Percentiles rank a stretch among this genome's conserved stretches.
Conservation (phyloP, 2,113 vertebrate species). For the Hyaena hyaena region DNA sequence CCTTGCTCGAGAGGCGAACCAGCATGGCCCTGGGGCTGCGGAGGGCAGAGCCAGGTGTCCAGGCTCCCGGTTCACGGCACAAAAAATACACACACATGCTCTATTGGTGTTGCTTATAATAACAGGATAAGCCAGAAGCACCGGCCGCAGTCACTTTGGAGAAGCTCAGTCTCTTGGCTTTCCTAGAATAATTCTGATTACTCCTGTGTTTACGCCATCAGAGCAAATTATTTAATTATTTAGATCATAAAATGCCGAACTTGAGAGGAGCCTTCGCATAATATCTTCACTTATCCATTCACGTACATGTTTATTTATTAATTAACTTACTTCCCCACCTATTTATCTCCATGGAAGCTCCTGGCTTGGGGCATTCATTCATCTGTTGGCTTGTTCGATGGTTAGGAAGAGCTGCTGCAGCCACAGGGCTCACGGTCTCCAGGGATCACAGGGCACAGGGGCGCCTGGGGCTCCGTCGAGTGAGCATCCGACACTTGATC, state of each 20-base stretch:
- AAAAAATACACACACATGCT: slow-evolving; percentile 15
- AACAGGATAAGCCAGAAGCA: slow-evolving; percentile 59
- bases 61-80: background rate
- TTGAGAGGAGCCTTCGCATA: background rate
- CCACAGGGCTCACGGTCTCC: fast-evolving
- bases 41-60: background rate
- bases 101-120: background rate
- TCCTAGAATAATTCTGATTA: slow-evolving; percentile 18
- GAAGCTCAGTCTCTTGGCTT: slow-evolving; percentile 5
- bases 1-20: background rate
- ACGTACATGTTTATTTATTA: background rate
- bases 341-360: background rate
- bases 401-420: background rate
- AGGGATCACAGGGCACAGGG: no score
- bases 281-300: background rate
- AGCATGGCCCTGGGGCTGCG: fast-evolving
- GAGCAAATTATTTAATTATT: background rate
- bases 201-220: background rate
- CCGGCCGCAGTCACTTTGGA: background rate
- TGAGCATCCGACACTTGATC: no score
- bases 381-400: background rate
- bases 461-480: no score
- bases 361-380: background rate
- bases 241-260: background rate
- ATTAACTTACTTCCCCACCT: background rate